phyloP scores from a whole-genome alignment of 2,888 invertebrate genomes.

The Iselma pallidipennis region DNA sequence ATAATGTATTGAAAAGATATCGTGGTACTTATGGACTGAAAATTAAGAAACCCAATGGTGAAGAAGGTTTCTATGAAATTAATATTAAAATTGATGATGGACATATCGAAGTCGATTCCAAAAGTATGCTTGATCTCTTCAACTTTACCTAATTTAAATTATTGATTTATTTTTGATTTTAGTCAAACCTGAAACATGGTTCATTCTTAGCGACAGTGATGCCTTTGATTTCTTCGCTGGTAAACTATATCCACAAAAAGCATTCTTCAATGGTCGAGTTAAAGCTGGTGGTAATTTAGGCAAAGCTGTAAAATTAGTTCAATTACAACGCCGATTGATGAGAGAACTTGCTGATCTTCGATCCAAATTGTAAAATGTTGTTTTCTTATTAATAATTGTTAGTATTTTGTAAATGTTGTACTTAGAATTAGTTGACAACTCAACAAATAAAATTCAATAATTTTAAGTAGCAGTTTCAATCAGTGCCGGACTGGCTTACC shows the following conservation, averaged over 20 bases:
- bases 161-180: no score
- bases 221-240: neutral
- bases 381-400: no score
- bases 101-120: neutral
- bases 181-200: neutral
- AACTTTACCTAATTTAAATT: neutral
- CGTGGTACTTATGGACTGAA: neutral
- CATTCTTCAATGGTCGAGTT: neutral
- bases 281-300: neutral
- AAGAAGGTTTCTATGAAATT: neutral
- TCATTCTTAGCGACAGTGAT: neutral
- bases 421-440: no score
- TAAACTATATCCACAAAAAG: neutral
- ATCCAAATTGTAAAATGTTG: neutral
- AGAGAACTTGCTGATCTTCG: neutral
- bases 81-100: neutral
- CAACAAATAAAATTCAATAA: no score
- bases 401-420: no score
- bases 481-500: no score
- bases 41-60: neutral
- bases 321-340: neutral
- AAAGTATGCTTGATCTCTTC: neutral
- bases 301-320: neutral
- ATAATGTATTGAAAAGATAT: neutral
- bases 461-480: no score